phyloP scores from a whole-genome alignment of 2,113 vertebrate species.

The Hylia prasina region DNA sequence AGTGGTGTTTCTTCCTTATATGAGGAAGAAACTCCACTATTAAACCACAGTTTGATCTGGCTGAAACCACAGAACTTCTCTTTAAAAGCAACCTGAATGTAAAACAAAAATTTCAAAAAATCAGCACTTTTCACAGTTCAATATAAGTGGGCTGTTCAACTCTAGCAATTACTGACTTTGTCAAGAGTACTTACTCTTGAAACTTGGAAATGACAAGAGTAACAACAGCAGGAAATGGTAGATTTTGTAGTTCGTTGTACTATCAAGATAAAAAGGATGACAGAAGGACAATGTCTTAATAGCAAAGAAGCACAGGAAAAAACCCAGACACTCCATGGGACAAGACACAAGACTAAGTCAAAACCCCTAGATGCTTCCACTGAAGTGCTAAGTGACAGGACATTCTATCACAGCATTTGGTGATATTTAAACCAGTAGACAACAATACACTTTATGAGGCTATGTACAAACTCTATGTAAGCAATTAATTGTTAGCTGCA shows the following conservation, averaged over 20 bases:
- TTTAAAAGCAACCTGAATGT: not conserved
- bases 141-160: not conserved
- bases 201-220: not conserved
- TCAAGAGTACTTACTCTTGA: not conserved
- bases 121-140: not conserved
- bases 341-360: not conserved
- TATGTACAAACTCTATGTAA: not conserved
- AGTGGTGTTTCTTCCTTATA: not conserved
- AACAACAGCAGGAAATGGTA: not conserved
- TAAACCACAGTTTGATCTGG: not conserved
- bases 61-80: not conserved
- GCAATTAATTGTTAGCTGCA: not conserved
- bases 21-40: not conserved
- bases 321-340: not conserved
- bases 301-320: not conserved
- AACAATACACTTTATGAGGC: not conserved
- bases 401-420: not conserved
- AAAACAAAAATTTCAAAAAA: too few relatives aligned
- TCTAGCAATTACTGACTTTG: not conserved
- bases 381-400: not conserved
- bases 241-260: not conserved
- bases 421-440: not conserved
- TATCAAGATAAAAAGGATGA: not conserved
- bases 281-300: not conserved
- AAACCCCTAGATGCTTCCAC: not conserved